A percentile compares a stretch with the other conserved stretches of the same genome.
Conservation (phyloP, 2,113 vertebrate genomes). For the Cercopithecus mona region DNA sequence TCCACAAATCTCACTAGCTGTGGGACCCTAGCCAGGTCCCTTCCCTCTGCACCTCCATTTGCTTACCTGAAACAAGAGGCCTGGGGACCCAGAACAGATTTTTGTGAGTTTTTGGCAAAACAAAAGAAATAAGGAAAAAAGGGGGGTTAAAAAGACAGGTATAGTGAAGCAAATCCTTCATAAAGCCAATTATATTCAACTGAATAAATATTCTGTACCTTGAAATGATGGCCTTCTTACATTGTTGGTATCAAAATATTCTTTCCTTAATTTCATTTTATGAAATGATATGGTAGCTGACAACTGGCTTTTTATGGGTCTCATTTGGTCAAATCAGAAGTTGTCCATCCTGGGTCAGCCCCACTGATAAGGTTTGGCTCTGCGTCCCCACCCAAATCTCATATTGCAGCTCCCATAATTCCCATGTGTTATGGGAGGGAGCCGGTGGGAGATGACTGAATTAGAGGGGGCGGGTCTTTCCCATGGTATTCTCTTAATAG, state of each 20-base stretch:
- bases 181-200: background rate
- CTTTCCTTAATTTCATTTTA: background rate
- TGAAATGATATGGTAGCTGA: background rate
- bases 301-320: background rate
- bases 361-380: background rate
- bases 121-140: background rate
- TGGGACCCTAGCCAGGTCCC: background rate
- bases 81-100: background rate
- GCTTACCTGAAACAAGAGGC: background rate
- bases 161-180: background rate
- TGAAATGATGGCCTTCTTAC: background rate
- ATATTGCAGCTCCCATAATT: too few species aligned
- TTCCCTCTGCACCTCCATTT: background rate
- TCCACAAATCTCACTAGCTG: rapidly evolving
- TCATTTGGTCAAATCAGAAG: background rate
- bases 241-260: background rate
- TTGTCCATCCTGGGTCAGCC: background rate
- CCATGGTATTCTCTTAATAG: too few species aligned
- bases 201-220: background rate
- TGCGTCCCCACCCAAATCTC: too few species aligned
- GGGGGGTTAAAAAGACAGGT: background rate
- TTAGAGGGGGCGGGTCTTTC: too few species aligned
- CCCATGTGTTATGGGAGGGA: too few species aligned
- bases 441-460: too few species aligned
- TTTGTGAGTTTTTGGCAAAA: background rate